A percentile compares a stretch with the other conserved stretches of the same genome.
These are phyloP conservation scores for Odocoileus virginianus DNA, from an alignment of 2,113 vertebrate species.

Conservation along the genomic window DNA sequence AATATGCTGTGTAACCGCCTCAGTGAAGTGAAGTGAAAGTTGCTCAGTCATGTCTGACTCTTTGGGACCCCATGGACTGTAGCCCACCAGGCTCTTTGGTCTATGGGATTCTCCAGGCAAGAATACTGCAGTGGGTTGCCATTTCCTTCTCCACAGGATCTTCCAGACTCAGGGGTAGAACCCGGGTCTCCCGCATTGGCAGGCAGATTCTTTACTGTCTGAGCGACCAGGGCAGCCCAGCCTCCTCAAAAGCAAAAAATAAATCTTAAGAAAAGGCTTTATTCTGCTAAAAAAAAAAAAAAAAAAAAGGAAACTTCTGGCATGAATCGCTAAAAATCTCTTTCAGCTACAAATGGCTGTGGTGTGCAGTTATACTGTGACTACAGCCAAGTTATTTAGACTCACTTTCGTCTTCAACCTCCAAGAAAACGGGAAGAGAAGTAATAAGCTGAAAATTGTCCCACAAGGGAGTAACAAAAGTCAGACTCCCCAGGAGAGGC, in stretches of 20 bases:
- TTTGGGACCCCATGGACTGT: neutral
- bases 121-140: neutral
- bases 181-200: rapidly evolving
- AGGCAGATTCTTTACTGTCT: neutral
- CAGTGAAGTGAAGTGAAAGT: neutral
- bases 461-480: rapidly evolving
- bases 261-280: neutral
- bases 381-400: neutral
- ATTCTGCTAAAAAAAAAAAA: neutral
- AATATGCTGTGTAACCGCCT: neutral
- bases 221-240: neutral
- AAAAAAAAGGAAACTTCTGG: neutral
- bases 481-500: rapidly evolving
- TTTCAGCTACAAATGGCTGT: neutral
- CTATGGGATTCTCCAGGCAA: neutral
- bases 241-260: neutral
- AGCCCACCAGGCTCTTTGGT: neutral
- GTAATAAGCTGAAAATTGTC: rapidly evolving
- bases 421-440: neutral
- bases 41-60: neutral
- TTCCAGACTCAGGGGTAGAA: neutral
- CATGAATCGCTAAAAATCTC: neutral
- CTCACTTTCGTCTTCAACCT: no score
- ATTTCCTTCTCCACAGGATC: neutral
- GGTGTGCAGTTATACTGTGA: rapidly evolving